phyloP scores from a whole-genome alignment of 2,113 vertebrate species.

The Bucco capensis region DNA sequence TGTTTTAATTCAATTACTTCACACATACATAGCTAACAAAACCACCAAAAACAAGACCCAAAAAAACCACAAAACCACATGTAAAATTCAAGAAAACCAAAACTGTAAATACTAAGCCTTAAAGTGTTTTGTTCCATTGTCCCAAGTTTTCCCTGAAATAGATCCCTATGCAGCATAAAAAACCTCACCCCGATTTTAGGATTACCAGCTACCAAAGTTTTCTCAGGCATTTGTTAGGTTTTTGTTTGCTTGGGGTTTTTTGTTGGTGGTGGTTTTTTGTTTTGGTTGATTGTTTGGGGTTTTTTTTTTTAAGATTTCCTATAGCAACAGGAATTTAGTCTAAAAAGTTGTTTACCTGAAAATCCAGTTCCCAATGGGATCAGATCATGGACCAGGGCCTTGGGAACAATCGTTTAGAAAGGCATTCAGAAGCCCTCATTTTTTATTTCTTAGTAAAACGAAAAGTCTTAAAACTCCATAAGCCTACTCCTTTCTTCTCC shows the following conservation, averaged over 20 bases:
- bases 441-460: conserved; percentile 2
- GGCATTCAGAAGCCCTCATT: not conserved
- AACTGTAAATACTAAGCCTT: not conserved
- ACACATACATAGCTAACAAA: not conserved
- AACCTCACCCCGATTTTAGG: not conserved
- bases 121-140: not conserved
- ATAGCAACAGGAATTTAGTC: not conserved
- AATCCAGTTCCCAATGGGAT: not conserved
- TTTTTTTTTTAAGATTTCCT: not conserved
- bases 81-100: not conserved
- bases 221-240: not conserved
- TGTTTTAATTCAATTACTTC: not conserved
- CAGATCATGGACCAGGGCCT: not conserved
- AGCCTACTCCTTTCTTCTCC: not conserved
- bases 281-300: no score
- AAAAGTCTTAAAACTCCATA: not conserved
- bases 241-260: not conserved
- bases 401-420: not conserved
- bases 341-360: not conserved
- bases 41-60: not conserved
- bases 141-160: not conserved
- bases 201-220: not conserved
- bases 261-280: no score
- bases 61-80: not conserved
- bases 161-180: not conserved